phyloP scores from a whole-genome alignment of 1,140 invertebrate genomes.

The Tetramorium simillimum region DNA sequence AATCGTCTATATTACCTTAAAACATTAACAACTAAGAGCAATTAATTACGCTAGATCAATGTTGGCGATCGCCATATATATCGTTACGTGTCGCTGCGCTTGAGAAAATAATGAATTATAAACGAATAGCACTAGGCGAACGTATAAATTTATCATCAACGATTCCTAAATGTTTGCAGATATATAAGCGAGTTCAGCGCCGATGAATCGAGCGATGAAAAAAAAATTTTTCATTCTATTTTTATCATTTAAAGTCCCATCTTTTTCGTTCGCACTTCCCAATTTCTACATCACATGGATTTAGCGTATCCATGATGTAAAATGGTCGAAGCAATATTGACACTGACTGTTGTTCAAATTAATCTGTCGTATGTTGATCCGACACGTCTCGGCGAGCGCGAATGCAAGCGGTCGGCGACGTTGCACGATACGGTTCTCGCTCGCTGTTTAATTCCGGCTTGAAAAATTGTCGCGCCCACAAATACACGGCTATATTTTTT shows the following conservation, averaged over 20 bases:
- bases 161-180: constrained; percentile 58
- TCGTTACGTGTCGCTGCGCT: background rate
- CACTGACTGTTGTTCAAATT: constrained; percentile 45
- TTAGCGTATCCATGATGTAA: background rate
- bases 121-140: constrained; percentile 4
- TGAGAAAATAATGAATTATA: constrained; percentile 24
- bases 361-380: constrained; percentile 24
- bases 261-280: background rate
- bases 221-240: background rate
- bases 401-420: background rate
- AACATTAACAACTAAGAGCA: background rate
- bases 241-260: background rate
- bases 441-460: constrained; percentile 55
- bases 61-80: background rate
- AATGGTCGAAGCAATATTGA: constrained; percentile 2
- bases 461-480: constrained; percentile 61
- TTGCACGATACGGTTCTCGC: background rate
- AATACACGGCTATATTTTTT: constrained; percentile 38
- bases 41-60: background rate
- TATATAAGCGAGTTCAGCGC: constrained; percentile 4
- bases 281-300: constrained; percentile 11
- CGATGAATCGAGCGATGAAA: background rate
- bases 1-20: background rate
- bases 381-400: constrained; percentile 15
- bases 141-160: constrained; percentile 74